A percentile compares a stretch with the other conserved stretches of the same genome.
Evolutionary conservation across 1,140 invertebrate genomes (phyloP).

Genomic region (Spodoptera litura): DNA sequence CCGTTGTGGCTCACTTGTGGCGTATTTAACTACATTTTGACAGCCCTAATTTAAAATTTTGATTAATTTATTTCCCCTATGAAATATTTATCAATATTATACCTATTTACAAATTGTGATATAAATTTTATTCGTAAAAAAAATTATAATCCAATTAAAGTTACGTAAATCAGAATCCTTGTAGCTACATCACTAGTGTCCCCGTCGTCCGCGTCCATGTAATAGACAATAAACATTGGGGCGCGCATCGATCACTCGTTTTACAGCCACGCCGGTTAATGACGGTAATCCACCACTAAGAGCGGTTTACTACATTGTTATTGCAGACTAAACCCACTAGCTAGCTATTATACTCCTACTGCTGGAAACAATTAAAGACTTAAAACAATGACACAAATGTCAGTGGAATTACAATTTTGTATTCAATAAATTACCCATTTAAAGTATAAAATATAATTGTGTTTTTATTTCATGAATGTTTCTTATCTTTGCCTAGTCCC

Average conservation of each 20-base stretch:
- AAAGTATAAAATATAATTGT: background rate
- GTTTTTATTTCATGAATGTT: no score
- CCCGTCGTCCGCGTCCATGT: constrained; percentile 62
- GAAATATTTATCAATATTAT: no score
- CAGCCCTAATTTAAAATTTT: constrained; percentile 34
- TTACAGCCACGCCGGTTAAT: constrained; percentile 77
- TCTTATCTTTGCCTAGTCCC: no score
- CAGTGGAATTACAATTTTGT: background rate
- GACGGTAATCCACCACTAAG: constrained; percentile 79
- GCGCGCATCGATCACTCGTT: constrained; percentile 75
- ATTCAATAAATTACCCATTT: constrained; percentile 9
- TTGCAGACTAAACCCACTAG: constrained; percentile 55
- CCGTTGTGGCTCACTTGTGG: constrained; percentile 35
- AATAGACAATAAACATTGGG: constrained; percentile 73
- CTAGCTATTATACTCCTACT: constrained; percentile 32
- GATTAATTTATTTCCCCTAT: background rate
- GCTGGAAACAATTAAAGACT: constrained; percentile 47
- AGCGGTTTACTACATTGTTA: constrained; percentile 70
- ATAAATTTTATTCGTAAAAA: background rate
- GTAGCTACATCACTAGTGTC: constrained; percentile 52
- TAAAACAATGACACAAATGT: constrained; percentile 27
- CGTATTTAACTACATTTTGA: constrained; percentile 47
- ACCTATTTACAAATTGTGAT: background rate
- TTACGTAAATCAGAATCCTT: background rate
- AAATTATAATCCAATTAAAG: background rate